Base-by-base conservation (phyloP, 2,888 invertebrate species). In the Geophilus truncorum region DNA sequence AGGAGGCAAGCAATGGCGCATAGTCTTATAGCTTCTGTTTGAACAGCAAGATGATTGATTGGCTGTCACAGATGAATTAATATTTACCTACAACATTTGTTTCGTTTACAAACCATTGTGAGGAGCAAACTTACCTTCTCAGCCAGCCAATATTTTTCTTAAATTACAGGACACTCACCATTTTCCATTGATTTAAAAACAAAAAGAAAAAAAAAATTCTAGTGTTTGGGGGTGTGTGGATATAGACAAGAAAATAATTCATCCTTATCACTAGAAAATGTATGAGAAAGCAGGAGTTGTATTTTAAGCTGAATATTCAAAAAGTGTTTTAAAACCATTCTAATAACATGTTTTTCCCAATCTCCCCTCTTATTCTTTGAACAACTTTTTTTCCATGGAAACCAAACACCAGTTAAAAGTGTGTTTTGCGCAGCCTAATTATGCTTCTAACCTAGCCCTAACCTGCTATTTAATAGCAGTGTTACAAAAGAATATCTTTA, bases 71-170 rank as follows among this genome's bases (percentile, higher is more conserved):
- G 25, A 62, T 62, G 62, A 62, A 62, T 62, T 62, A 62, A 62
- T 62, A 62, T 62, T 62, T 62, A 62, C 62, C 62, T 6, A 62
- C 62, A 62, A 62, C 62, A 62, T 62, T 62, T 62, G 62, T 62
- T 62, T 62, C 62, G 62, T 62, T 62, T 62, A 62, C 62, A 62
- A 62, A 62, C 62, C 62, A 62, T 62, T 62, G 62, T 62, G 23
- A 62, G 62, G 25, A 62, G 62, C 62, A 62, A 62, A 62, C 62
- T 62, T 62, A 62, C 62, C 25, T 62, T 62, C 62, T 6, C 62
- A 2, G 23, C 25, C 15, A 15, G 62, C 23, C 62, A 62, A 62
- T 62, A 62, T 62, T 62, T 62, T 62, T 62, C 62, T 62, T 62
- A 62, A 62, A 62, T 62, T 62, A 62, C 62, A 62, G 62, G 62